Percentiles rank a stretch among this genome's conserved stretches.
Conservation (phyloP, 2,797 vertebrate species). For the Picus viridis region DNA sequence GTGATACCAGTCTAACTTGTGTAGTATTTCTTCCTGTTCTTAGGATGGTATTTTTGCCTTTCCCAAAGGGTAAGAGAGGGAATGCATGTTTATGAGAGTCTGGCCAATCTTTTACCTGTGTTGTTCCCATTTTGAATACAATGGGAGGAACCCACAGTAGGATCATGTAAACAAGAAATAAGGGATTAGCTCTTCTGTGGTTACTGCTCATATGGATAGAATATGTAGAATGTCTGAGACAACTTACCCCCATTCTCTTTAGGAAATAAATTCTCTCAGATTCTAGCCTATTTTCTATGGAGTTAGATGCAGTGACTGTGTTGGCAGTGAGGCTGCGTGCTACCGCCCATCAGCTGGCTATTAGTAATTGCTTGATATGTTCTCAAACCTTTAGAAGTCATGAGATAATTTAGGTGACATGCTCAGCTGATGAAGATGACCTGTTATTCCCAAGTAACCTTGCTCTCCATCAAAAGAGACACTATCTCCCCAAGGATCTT, state of each 20-base stretch:
- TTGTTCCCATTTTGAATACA: background rate
- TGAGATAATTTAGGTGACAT: conserved; percentile 19
- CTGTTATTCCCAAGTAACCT: conserved; percentile 41
- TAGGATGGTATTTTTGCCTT: background rate
- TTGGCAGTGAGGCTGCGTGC: background rate
- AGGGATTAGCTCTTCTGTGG: background rate
- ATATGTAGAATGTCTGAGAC: background rate
- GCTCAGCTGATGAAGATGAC: conserved; percentile 33
- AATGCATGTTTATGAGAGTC: background rate
- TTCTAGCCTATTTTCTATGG: background rate
- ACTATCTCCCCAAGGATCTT: conserved; percentile 6
- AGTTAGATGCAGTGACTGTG: background rate
- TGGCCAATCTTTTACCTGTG: background rate
- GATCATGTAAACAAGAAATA: background rate
- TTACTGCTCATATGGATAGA: background rate
- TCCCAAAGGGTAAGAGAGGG: background rate
- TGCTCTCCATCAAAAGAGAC: conserved; percentile 35
- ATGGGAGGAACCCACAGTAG: no score
- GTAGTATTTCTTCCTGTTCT: background rate
- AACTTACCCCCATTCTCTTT: background rate
- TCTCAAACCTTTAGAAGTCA: background rate
- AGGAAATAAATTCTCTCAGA: background rate
- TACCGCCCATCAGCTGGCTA: background rate
- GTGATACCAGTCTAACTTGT: background rate
- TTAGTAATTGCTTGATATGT: background rate